Conservation (phyloP, 30 jellyfish, hydroid and myxozoan species). For the Thelohanellus kitauei region DNA sequence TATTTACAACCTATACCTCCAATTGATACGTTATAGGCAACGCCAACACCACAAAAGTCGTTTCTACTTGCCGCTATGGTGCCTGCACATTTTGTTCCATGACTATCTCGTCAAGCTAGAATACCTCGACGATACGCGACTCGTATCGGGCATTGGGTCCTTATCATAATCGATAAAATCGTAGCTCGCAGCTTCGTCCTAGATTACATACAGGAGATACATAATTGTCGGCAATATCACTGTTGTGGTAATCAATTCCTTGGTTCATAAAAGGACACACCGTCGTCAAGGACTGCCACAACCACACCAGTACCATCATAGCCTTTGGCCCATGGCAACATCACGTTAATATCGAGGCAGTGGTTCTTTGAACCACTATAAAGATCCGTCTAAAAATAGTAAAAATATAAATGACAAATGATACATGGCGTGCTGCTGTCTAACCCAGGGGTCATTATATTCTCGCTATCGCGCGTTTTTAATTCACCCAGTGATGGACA, state of each 20-base stretch:
- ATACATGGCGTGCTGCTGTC: too few species aligned
- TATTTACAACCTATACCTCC: constrained; percentile 21
- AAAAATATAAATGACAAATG: too few species aligned
- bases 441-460: too few species aligned
- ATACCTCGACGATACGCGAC: not conserved
- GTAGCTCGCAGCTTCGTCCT: constrained; percentile 75
- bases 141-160: constrained; percentile 59
- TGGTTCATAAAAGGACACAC: too few species aligned
- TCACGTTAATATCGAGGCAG: not conserved
- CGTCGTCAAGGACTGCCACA: not conserved
- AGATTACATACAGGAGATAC: not conserved
- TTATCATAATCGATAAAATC: constrained; percentile 78
- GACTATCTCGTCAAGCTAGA: constrained; percentile 9
- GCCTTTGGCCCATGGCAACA: not conserved
- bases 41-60: constrained; percentile 95
- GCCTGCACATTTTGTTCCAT: constrained; percentile 92
- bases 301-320: not conserved
- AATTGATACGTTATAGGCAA: constrained; percentile 52
- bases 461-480: too few species aligned
- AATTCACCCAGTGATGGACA: too few species aligned
- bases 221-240: not conserved
- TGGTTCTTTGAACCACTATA: too few species aligned
- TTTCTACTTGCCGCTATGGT: constrained; percentile 84
- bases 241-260: not conserved
- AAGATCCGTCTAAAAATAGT: too few species aligned